Percentiles rank a stretch among this genome's conserved stretches.
Evolutionary conservation across 2,797 vertebrate genomes (phyloP).

Genomic region (Tokudaia tokunoshimensis): DNA sequence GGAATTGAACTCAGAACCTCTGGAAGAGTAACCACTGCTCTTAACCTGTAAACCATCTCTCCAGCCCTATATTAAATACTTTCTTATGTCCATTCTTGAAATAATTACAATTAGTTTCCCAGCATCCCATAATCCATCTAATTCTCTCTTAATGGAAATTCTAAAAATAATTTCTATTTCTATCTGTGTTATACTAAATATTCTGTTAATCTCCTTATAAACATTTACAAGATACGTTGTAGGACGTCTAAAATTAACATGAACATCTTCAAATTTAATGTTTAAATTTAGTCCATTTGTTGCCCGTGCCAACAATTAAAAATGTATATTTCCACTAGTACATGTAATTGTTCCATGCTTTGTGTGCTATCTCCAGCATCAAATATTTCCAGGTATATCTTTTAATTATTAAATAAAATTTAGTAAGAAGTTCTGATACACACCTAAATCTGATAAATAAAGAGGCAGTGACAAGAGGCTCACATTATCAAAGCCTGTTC

Average conservation of each 20-base stretch:
- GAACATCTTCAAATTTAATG: conserved; percentile 21
- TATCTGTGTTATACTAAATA: not conserved
- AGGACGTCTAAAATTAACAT: not conserved
- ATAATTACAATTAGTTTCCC: conserved; percentile 24
- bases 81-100: conserved; percentile 8
- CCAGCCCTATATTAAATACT: too few relatives aligned
- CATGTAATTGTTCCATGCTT: not conserved
- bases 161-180: not conserved
- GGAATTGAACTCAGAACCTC: too few relatives aligned
- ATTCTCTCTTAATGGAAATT: not conserved
- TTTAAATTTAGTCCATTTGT: conserved; percentile 31
- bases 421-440: not conserved
- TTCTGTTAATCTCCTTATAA: not conserved
- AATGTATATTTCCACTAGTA: not conserved
- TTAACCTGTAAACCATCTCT: too few relatives aligned
- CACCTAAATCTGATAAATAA: not conserved
- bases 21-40: too few relatives aligned
- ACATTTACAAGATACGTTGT: not conserved
- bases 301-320: conserved; percentile 20
- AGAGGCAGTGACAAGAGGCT: not conserved
- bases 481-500: not conserved
- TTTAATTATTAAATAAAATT: conserved; percentile 37
- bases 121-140: not conserved
- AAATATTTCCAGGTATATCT: not conserved
- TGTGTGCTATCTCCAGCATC: not conserved